phyloP scores from a whole-genome alignment of 1,140 invertebrate genomes.

The Penaeus japonicus region DNA sequence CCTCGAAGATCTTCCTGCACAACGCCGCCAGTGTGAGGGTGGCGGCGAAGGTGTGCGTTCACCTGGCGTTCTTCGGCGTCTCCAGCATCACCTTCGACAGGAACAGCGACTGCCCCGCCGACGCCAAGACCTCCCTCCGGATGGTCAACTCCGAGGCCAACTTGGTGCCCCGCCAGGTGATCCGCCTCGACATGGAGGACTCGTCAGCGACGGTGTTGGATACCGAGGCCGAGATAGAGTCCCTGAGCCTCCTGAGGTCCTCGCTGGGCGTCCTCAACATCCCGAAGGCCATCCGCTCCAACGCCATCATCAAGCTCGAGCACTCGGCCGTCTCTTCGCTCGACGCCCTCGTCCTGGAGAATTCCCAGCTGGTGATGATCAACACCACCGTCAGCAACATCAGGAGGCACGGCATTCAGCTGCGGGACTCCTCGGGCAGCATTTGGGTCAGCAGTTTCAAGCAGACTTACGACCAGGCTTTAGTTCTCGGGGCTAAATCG shows the following conservation, averaged over 20 bases:
- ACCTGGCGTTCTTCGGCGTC: not conserved
- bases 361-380: not conserved
- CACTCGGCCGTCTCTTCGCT: not conserved
- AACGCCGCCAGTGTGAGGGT: not conserved
- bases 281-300: not conserved
- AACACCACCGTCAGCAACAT: constrained; percentile 25
- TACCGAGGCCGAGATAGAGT: not conserved
- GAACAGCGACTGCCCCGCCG: not conserved
- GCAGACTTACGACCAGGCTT: not conserved
- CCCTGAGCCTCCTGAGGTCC: not conserved
- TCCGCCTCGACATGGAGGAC: not conserved
- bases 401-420: not conserved
- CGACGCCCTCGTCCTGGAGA: not conserved
- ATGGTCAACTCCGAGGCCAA: constrained; percentile 5
- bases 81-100: not conserved
- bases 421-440: not conserved
- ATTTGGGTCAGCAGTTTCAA: constrained; percentile 17
- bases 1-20: not conserved
- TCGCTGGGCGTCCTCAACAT: not conserved
- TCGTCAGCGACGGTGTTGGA: not conserved
- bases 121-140: not conserved
- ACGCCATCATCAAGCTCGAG: constrained; percentile 4
- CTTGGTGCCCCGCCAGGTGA: not conserved
- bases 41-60: not conserved
- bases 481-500: not conserved